Base-by-base conservation (phyloP, 2,113 vertebrate genomes). In the Barbus barbus region DNA sequence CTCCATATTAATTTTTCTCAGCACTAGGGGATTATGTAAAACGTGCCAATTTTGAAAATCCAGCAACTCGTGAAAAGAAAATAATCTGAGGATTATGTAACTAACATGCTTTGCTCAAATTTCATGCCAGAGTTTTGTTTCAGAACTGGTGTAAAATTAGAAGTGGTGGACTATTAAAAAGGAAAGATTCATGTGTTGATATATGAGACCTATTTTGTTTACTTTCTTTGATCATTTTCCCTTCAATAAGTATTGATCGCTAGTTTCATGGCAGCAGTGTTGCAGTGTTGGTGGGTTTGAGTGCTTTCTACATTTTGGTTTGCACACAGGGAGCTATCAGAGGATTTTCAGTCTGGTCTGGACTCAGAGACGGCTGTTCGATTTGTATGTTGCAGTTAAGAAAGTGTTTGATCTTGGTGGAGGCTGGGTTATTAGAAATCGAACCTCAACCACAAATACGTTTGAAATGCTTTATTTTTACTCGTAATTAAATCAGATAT, bases 1-100 rank as follows among this genome's bases (percentile, higher is more conserved):
- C 48, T 69, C 12, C 63, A 53, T 82, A 88, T 85, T 87, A 83
- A 88, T 86, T 67, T 78, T 73, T 71, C 75, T 67, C 56, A 56
- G 53, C 81, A 53, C 80, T 73, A 5, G 46, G 44, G 74, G 74
- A 82, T 83, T 46, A 86, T 71, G 41, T 78, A 20, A 79, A 83
- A 81, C 80, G 82, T 60, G 84, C 61, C 51, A 60, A 28, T 56
- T 77, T 51, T 11, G 44, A 20, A 51, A 83, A 76, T 36, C 82
- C 41, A 20, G 28, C 28, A 63, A 36, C 41, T 75, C 3, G 9
- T 51, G n/a, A 58, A 76, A 26, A 51, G 9, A 48, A 58, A 28
- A 31, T 26, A 22, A 44, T 83, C 9, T 13, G 2, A 20, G 33
- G 33, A 46, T 83, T 83, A 67, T 53, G 28, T 53, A 67, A 83